phyloP scores from a whole-genome alignment of 2,797 vertebrate species.

The Myotis vivesi region DNA sequence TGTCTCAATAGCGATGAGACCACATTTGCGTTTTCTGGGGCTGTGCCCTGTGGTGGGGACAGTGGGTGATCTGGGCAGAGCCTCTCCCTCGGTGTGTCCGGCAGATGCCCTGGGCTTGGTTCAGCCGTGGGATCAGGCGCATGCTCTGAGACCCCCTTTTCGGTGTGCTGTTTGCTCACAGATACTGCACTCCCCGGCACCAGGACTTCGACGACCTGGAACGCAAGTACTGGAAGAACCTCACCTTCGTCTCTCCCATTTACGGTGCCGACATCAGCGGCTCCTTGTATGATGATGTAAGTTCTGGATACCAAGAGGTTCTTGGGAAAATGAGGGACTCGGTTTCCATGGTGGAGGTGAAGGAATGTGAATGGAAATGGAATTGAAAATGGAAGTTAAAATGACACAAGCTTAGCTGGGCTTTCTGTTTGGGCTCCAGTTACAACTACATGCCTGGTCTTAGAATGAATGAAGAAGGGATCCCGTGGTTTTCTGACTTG shows the following conservation, averaged over 20 bases:
- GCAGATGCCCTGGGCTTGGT: not conserved
- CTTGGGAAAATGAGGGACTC: not conserved
- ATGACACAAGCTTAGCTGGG: fast-evolving
- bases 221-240: constrained; percentile 99
- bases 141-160: not conserved
- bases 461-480: not conserved
- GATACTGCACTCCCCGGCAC: constrained; percentile 97
- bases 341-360: not conserved
- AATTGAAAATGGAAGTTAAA: no score
- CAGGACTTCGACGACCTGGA: constrained; percentile 98
- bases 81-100: not conserved
- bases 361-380: fast-evolving
- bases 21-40: not conserved
- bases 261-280: constrained; percentile 98
- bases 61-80: not conserved
- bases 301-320: constrained; percentile 43
- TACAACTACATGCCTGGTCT: fast-evolving
- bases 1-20: not conserved
- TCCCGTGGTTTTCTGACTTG: not conserved
- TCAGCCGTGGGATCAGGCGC: not conserved
- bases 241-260: constrained; percentile 97
- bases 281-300: constrained; percentile 94
- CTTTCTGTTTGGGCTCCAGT: not conserved
- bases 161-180: constrained; percentile 62
- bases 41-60: no score